Percentiles rank a stretch among this genome's conserved stretches.
Evolutionary conservation across 1,140 invertebrate species (phyloP).

Genomic region (Alviniconcha marisindica): DNA sequence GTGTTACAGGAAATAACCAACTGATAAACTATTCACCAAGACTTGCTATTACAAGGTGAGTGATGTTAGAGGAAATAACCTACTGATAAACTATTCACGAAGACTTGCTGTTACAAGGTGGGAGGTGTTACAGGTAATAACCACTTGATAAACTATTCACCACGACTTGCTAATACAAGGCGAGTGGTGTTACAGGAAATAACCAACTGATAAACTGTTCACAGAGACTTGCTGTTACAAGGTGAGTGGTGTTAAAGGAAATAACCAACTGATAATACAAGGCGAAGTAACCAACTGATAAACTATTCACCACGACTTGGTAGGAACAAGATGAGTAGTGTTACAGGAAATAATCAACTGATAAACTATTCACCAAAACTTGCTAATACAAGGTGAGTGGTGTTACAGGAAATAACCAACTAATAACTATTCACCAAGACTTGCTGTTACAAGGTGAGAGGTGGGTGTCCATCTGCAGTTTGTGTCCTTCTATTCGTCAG

Average conservation of each 20-base stretch:
- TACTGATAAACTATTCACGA: conserved; percentile 88
- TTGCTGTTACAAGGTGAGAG: conserved; percentile 88
- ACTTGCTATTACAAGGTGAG: conserved; percentile 91
- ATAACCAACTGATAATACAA: too few relatives aligned
- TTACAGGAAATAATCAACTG: too few relatives aligned
- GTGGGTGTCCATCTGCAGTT: too few relatives aligned
- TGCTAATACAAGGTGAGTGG: too few relatives aligned
- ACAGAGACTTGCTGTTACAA: too few relatives aligned
- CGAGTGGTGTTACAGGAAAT: conserved; percentile 75
- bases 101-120: conserved; percentile 92
- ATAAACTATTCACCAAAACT: too few relatives aligned
- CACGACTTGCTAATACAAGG: conserved; percentile 91
- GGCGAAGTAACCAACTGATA: too few relatives aligned
- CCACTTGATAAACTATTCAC: conserved; percentile 88
- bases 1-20: conserved; percentile 82
- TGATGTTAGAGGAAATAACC: conserved; percentile 82
- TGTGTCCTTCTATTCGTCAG: too few relatives aligned
- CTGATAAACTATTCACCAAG: conserved; percentile 88
- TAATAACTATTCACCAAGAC: conserved; percentile 91
- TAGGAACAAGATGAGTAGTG: too few relatives aligned
- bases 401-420: conserved; percentile 82
- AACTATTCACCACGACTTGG: too few relatives aligned
- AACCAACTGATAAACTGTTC: too few relatives aligned
- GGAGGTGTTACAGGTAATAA: conserved; percentile 80
- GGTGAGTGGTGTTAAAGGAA: too few relatives aligned